phyloP scores from a whole-genome alignment of 2,888 invertebrate genomes.

The Trissolcus japonicus region DNA sequence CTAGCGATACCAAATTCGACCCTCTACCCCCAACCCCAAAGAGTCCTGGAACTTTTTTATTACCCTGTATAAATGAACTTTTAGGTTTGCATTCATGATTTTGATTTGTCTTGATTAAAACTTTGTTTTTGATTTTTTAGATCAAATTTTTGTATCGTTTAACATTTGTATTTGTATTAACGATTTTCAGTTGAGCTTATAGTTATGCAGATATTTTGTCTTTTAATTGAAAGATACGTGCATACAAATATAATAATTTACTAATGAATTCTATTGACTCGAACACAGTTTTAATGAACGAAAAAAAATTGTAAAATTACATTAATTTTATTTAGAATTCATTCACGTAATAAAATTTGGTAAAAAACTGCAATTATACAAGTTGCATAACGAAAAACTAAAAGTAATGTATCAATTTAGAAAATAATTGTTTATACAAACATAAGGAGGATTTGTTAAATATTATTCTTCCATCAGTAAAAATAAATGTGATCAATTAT shows the following conservation, averaged over 20 bases:
- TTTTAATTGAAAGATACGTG: conserved; percentile 38
- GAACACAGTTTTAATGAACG: too few species aligned
- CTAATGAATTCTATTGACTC: neutral
- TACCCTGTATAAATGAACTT: too few species aligned
- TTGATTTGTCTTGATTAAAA: neutral
- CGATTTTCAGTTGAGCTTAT: conserved; percentile 7
- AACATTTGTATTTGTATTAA: neutral
- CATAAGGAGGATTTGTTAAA: conserved; percentile 6
- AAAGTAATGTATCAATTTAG: neutral
- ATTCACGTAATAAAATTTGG: neutral
- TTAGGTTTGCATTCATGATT: neutral
- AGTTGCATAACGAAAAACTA: neutral
- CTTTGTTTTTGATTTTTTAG: neutral
- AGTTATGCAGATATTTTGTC: neutral
- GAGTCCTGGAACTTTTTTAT: too few species aligned
- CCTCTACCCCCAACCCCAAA: too few species aligned
- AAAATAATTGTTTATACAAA: conserved; percentile 28
- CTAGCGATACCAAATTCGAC: too few species aligned
- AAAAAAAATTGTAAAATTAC: neutral
- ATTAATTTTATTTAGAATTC: neutral
- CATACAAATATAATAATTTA: conserved; percentile 23
- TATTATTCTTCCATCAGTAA: neutral
- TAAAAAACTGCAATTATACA: neutral
- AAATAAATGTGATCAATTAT: neutral
- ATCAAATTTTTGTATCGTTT: neutral